Evolutionary conservation across 1,140 invertebrate species (phyloP).

Genomic region (Antheraea pernyi): DNA sequence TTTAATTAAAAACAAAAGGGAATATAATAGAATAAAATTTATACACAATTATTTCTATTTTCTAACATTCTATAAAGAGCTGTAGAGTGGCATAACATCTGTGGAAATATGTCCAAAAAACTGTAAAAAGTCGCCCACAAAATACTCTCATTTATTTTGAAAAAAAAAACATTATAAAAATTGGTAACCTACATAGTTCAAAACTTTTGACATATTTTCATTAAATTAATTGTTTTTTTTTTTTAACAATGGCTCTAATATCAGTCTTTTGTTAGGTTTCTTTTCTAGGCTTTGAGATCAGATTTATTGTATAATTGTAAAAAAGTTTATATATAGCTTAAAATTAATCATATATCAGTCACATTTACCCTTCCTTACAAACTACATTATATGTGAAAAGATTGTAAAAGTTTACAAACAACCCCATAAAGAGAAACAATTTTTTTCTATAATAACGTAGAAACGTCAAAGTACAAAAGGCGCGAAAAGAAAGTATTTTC

Average conservation of each 20-base stretch:
- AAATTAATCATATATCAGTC: neutral
- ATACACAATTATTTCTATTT: neutral
- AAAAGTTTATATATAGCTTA: slow-evolving; percentile 4
- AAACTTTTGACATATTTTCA: neutral
- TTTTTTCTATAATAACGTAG: neutral
- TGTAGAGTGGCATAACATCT: neutral
- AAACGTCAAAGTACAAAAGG: neutral
- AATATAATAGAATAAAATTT: neutral
- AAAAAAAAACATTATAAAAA: neutral
- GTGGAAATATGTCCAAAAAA: neutral
- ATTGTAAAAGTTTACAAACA: too few species aligned
- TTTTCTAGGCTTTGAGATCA: slow-evolving; percentile 2
- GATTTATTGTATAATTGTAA: neutral
- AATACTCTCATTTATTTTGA: neutral
- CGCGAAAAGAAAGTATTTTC: neutral
- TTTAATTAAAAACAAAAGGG: neutral
- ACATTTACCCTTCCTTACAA: neutral
- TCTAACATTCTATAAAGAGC: neutral
- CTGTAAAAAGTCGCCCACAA: neutral
- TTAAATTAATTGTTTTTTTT: neutral
- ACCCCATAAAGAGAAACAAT: too few species aligned
- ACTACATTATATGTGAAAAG: neutral
- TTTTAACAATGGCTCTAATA: neutral
- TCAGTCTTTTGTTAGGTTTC: neutral
- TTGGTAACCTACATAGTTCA: neutral